Evolutionary conservation across 2,888 invertebrate species (phyloP).

Genomic region (Dasysyrphus albostriatus): DNA sequence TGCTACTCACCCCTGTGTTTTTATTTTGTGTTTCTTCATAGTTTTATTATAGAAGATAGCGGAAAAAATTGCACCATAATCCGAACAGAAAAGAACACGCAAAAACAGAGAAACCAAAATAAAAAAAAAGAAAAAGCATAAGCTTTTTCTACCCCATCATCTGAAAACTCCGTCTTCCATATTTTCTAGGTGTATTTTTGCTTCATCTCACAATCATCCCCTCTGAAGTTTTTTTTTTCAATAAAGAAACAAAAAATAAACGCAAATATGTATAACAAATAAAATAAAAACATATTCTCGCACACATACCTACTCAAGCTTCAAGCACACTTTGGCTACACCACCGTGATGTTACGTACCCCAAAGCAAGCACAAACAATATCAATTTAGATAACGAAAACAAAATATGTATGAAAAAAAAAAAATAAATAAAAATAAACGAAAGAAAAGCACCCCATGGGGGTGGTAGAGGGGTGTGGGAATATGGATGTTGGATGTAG

Average conservation of each 20-base stretch:
- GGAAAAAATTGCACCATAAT: conserved; percentile 73
- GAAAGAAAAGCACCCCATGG: conserved; percentile 57
- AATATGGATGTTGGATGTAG: conserved; percentile 28
- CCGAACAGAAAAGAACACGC: conserved; percentile 42
- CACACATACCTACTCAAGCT: conserved; percentile 45
- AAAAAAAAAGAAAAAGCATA: conserved; percentile 40
- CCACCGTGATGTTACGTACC: conserved; percentile 26
- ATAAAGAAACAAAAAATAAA: conserved; percentile 6
- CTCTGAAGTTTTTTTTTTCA: conserved; percentile 30
- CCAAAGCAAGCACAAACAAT: conserved; percentile 77
- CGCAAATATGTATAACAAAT: conserved; percentile 61
- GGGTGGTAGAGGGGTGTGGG: background rate
- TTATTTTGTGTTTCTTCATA: conserved; percentile 55
- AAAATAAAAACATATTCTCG: conserved; percentile 65
- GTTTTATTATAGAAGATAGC: conserved; percentile 66
- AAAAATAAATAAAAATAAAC: conserved; percentile 57
- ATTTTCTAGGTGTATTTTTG: conserved; percentile 68
- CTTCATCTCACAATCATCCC: conserved; percentile 63
- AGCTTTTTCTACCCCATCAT: conserved; percentile 34
- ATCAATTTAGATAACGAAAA: conserved; percentile 78
- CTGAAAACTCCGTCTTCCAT: conserved; percentile 53
- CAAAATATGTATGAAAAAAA: conserved; percentile 61
- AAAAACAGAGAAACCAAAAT: conserved; percentile 39
- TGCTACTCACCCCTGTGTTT: conserved; percentile 32
- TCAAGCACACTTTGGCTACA: conserved; percentile 8